Evolutionary conservation across 2,113 vertebrate genomes (phyloP), one percentile per base, ranked within the genome.

Genomic region (Oryzias curvinotus): DNA sequence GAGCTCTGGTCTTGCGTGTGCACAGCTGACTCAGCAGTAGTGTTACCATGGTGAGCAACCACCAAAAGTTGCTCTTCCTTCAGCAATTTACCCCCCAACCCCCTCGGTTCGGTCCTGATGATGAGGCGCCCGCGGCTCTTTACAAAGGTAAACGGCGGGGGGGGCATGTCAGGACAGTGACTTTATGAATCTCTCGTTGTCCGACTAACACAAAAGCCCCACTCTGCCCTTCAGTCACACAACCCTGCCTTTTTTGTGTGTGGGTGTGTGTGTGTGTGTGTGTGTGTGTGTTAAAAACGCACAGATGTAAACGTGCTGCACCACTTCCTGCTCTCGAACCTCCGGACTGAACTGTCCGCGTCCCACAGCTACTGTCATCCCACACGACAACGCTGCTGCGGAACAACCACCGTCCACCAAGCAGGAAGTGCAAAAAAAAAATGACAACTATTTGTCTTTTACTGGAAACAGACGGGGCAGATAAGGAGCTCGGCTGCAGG

Each of bases 121-220:
- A 81, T 67, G 46, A 19, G 30, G 56, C 28, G 52, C 73, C 74
- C 4, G 1, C 45, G 30, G 68, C 23, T 61, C 68, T 71, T 70
- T 66, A 8, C 14, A 26, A 21, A 56, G 51, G 65, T 45, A 41
- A 59, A 62, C 42, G 26, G 36, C 68, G 60, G 5, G 15, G 71
- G 45, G 13, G 72, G 75, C 83, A 66, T 60, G 81, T 82, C 74
- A 28, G 69, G 65, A 63, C 81, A 73, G 46, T 25, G 2, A 66
- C n/a, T 56, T 68, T 46, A 25, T 30, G 52, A 80, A 67, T 76
- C 57, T 64, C 52, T 36, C 4, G 14, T 54, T 50, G 62, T 71
- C 65, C 57, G 2, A 21, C 49, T 13, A 71, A 69, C 65, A 75
- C 30, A 65, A 77, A 77, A 61, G 71, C 71, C 43, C 26, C 1